Evolutionary conservation across 2,888 invertebrate genomes (phyloP).

Genomic region (Aleiodes testaceus): DNA sequence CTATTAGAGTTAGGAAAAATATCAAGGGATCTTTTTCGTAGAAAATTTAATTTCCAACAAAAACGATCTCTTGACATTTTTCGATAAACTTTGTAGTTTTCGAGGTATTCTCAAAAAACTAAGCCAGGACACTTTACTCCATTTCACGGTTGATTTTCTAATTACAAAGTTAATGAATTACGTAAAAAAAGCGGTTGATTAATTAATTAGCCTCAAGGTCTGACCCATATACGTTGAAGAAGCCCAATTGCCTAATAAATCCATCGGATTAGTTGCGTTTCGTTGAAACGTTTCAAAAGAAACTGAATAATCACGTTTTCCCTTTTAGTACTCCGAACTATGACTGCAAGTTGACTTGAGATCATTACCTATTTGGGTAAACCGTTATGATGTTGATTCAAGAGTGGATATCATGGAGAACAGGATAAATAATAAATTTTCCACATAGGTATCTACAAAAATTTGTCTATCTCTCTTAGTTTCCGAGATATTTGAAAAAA

Average conservation of each 20-base stretch:
- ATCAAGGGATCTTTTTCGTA: no score
- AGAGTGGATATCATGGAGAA: neutral
- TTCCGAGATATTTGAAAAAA: neutral
- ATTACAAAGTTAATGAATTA: neutral
- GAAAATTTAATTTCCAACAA: no score
- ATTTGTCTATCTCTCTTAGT: no score
- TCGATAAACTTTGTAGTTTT: no score
- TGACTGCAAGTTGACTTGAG: constrained; percentile 1
- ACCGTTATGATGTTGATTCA: neutral
- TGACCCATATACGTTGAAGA: constrained; percentile 11
- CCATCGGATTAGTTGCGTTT: constrained; percentile 16
- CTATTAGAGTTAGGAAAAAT: no score
- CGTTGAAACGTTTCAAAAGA: constrained; percentile 7
- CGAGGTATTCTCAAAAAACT: no score
- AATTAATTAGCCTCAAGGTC: neutral
- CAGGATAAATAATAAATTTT: neutral
- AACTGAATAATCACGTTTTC: constrained; percentile 22
- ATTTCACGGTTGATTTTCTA: neutral
- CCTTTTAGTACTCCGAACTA: constrained; percentile 29
- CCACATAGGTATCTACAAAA: no score
- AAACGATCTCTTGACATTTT: no score
- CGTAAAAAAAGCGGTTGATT: neutral
- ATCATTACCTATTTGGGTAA: constrained; percentile 15
- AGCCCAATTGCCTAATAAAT: constrained; percentile 27
- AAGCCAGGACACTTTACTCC: no score